Conservation (phyloP, 1,140 invertebrate species). For the Camponotus vicinus region DNA sequence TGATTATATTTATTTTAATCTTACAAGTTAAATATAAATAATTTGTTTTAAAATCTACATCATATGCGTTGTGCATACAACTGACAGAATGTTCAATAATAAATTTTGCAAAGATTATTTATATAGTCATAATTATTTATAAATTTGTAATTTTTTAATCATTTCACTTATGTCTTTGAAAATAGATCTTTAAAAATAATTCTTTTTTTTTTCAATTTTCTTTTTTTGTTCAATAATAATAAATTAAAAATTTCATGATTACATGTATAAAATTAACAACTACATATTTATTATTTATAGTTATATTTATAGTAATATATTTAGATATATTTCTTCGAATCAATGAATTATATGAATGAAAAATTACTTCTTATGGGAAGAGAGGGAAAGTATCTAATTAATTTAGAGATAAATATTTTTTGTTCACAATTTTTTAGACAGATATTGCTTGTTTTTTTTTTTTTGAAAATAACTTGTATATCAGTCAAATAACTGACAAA, state of each 20-base stretch:
- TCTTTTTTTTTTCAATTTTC: background rate
- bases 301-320: too few species aligned
- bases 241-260: background rate
- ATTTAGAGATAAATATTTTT: background rate
- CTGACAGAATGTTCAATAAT: constrained; percentile 1
- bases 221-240: background rate
- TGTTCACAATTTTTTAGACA: background rate
- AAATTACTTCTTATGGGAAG: background rate
- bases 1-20: constrained; percentile 5
- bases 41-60: background rate
- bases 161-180: background rate
- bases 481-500: background rate
- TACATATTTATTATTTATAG: too few species aligned
- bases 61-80: background rate
- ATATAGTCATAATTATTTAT: too few species aligned
- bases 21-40: background rate
- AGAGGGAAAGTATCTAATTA: too few species aligned
- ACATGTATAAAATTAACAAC: background rate
- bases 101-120: background rate
- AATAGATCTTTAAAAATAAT: background rate
- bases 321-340: background rate
- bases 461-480: constrained; percentile 6
- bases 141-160: background rate
- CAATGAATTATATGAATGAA: background rate
- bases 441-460: too few species aligned